Base-by-base conservation (phyloP, 2,113 vertebrate genomes). In the Passerina amoena region DNA sequence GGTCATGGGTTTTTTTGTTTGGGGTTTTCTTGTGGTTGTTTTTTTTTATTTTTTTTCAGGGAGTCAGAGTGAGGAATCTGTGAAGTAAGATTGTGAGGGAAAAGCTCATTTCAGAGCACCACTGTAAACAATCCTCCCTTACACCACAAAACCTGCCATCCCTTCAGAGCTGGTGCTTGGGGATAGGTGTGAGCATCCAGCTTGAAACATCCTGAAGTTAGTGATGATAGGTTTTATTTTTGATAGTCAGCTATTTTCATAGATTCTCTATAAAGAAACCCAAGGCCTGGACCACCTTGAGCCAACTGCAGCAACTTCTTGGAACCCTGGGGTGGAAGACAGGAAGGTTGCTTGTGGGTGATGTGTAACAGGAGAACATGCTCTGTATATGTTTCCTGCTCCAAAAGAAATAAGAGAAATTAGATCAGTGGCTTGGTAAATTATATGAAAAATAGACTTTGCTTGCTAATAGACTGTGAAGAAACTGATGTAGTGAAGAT, bases 351-450 rank as follows among this genome's bases (percentile, higher is more conserved):
- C 28, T 60, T 18, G 23, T 66, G 72, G 68, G 44, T 84, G 92
- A 61, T 10, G 2, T 48, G 71, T 86, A 79, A 75, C 70, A 70
- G 64, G 23, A 89, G 77, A 95, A 90, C 82, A 73, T 51, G 76
- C 47, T 92, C 64, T 90, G 73, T 92, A 9, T 85, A 12, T 42
- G 18, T 94, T 96, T 96, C 66, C 91, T 85, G 85, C 90, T 92
- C 93, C 94, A 90, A 96, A 96, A 90, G 91, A 96, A 97, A 89
- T 92, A 90, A 86, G 88, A 96, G 86, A 97, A 97, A 97, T 97
- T 97, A 97, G 97, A 86, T 96, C 97, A 97, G 91, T 97, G 97
- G 95, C 96, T 97, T 98, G 97, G 97, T 97, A 98, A 98, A 98
- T 97, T 96, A 78, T 84, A 97, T 97, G 92, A 98, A 97, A 98